phyloP scores from a whole-genome alignment of 2,888 invertebrate genomes.

The Anarsia innoxiella region DNA sequence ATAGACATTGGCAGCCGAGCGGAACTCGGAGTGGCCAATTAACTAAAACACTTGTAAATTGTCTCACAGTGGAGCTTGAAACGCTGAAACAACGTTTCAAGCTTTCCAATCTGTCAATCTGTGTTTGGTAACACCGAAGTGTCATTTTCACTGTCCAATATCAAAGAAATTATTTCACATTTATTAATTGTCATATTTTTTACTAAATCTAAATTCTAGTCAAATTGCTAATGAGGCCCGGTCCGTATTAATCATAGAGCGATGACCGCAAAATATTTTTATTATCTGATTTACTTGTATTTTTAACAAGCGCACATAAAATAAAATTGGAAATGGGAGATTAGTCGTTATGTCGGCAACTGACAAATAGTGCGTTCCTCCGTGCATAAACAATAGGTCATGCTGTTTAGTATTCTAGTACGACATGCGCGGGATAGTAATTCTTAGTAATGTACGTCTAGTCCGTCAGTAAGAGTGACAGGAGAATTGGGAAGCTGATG shows the following conservation, averaged over 20 bases:
- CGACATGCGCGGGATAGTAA: constrained; percentile 16
- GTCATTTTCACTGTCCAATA: no score
- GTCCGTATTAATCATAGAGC: constrained; percentile 9
- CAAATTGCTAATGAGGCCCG: constrained; percentile 3
- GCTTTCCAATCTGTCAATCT: constrained; percentile 17
- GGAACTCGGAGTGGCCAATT: constrained; percentile 44
- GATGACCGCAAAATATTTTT: constrained; percentile 4
- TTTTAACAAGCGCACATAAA: no score
- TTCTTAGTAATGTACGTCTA: constrained; percentile 27
- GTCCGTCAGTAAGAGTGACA: constrained; percentile 23
- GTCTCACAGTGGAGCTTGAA: constrained; percentile 40
- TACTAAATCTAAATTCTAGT: constrained; percentile 5
- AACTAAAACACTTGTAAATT: constrained; percentile 54
- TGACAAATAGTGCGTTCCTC: constrained; percentile 18
- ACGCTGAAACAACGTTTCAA: constrained; percentile 50
- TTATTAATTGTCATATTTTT: constrained; percentile 6
- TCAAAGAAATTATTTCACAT: constrained; percentile 14
- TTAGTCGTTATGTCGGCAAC: constrained; percentile 14
- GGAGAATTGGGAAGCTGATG: constrained; percentile 24
- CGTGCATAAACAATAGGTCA: constrained; percentile 24
- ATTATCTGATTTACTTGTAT: not conserved
- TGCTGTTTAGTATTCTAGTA: constrained; percentile 20
- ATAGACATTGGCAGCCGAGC: constrained; percentile 55
- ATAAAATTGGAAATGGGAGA: no score
- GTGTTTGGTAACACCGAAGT: constrained; percentile 44